Base-by-base conservation (phyloP, 2,888 invertebrate species). In the Apantesis nais region DNA sequence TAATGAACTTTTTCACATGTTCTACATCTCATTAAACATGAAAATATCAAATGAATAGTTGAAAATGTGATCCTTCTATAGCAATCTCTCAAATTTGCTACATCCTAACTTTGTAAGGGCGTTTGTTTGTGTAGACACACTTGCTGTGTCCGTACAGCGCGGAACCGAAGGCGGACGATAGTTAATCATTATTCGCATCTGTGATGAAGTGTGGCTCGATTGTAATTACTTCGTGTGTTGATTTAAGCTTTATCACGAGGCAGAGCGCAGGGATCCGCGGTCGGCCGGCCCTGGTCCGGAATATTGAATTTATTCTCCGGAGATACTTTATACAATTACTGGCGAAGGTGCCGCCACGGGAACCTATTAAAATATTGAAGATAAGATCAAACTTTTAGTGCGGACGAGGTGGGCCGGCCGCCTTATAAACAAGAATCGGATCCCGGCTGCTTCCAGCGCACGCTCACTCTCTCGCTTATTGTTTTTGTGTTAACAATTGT, bases 181-280 rank as follows among this genome's bases (percentile, higher is more conserved):
- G 88, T 92, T 91, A 92, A 93, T 93, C 93, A 93, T 90, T 89
- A 91, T 93, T 91, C 92, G 91, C 92, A 93, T 93, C 90, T 91
- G 89, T 90, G 92, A 92, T 92, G 90, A 93, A 92, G 91, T 92
- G 92, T 90, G 87, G 88, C 89, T 89, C 89, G 88, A 89, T 91
- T 92, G 93, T 94, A 93, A 94, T 94, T 94, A 92, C 91, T 92
- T 93, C 86, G 92, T 92, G 90, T 94, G 93, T 94, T 94, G 93
- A 93, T 93, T 93, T 93, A 94, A 93, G 92, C 92, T 92, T 92
- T 93, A 94, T 92, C 92, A 90, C 86, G 86, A 87, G 86, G 83
- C 85, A 82, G 84, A 81, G 84, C 84, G 86, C 82, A 87, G 86
- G 86, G 86, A 84, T 79, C 82, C 86, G 79, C 76, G 74, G 80